Evolutionary conservation across 2,797 vertebrate species (phyloP).

Genomic region (Micrastur ruficollis): DNA sequence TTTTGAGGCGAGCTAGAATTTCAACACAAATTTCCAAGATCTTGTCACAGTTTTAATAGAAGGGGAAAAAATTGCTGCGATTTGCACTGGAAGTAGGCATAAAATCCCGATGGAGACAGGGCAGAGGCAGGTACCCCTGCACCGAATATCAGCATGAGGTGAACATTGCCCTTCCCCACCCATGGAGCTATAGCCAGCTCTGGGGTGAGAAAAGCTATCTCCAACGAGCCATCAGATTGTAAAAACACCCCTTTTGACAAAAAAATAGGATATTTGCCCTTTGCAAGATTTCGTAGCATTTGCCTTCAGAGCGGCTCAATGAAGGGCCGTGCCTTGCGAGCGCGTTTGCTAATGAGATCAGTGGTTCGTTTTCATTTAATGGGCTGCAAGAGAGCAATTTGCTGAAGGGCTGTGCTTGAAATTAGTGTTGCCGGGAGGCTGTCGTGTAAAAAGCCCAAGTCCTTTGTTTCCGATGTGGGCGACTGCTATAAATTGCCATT

Average conservation of each 20-base stretch:
- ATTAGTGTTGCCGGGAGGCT: not conserved
- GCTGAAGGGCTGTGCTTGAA: not conserved
- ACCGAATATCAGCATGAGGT: accelerated
- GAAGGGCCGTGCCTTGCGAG: not conserved
- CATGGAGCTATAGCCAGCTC: not conserved
- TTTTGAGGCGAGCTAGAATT: not conserved
- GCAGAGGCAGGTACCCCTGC: not conserved
- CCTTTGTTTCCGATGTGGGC: not conserved
- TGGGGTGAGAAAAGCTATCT: not conserved
- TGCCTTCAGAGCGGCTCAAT: not conserved
- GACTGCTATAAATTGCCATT: conserved; percentile 22
- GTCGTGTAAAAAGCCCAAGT: not conserved
- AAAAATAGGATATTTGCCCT: not conserved
- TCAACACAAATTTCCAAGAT: not conserved
- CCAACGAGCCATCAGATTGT: not conserved
- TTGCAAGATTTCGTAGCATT: accelerated
- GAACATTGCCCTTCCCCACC: not conserved
- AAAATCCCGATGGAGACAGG: not conserved
- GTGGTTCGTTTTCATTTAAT: not conserved
- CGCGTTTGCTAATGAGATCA: not conserved
- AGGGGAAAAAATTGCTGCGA: not conserved
- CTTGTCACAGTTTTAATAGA: not conserved
- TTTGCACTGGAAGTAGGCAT: not conserved
- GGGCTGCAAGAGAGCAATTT: not conserved
- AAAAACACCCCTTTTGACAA: not conserved